phyloP scores from a whole-genome alignment of 1,140 invertebrate genomes.

The Lordiphosa mommai region DNA sequence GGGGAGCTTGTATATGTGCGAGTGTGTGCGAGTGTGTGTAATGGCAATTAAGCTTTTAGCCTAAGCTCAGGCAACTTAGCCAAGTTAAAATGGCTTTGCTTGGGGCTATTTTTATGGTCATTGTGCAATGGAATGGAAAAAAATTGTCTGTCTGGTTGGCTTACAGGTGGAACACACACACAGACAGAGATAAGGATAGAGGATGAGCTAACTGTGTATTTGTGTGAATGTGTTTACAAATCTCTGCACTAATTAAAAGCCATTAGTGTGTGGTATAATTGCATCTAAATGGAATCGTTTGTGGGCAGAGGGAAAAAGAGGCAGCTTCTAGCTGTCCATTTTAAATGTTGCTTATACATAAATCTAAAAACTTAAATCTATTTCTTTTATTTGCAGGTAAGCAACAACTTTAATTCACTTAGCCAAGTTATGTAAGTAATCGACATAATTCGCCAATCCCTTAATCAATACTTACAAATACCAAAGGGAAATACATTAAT shows the following conservation, averaged over 20 bases:
- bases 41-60: slow-evolving; percentile 64
- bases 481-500: too few relatives aligned
- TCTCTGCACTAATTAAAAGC: slow-evolving; percentile 73
- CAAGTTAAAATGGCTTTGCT: slow-evolving; percentile 53
- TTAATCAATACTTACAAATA: too few relatives aligned
- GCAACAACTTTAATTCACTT: background rate
- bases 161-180: slow-evolving; percentile 3
- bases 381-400: slow-evolving; percentile 42
- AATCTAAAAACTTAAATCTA: background rate
- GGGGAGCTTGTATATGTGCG: slow-evolving; percentile 1
- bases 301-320: too few relatives aligned
- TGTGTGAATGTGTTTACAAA: slow-evolving; percentile 49
- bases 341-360: too few relatives aligned
- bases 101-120: slow-evolving; percentile 64
- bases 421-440: too few relatives aligned
- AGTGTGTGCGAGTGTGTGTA: slow-evolving; percentile 19
- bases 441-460: too few relatives aligned
- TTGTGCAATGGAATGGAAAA: slow-evolving; percentile 57
- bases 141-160: background rate
- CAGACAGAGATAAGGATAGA: slow-evolving; percentile 45
- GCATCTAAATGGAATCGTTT: slow-evolving; percentile 48
- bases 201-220: slow-evolving; percentile 3
- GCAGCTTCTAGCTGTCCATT: background rate
- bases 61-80: slow-evolving; percentile 23
- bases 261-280: slow-evolving; percentile 66